Evolutionary conservation across 2,797 vertebrate genomes (phyloP).

Genomic region (Euphonia xanthogaster): DNA sequence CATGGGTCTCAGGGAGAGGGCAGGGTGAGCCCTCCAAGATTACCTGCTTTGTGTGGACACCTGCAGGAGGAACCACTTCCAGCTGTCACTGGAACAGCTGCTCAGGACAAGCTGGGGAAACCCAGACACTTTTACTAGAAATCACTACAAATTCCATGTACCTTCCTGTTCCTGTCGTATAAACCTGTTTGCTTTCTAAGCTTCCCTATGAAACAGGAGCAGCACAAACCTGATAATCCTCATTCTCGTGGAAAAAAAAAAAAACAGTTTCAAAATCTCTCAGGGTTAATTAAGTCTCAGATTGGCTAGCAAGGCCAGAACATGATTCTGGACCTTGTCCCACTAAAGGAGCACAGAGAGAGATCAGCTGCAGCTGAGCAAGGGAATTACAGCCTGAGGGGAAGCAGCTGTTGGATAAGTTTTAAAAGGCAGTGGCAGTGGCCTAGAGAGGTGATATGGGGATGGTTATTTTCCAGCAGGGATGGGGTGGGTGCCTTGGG

Average conservation of each 20-base stretch:
- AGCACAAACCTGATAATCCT: neutral
- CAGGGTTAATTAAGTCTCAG: neutral
- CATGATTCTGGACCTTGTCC: neutral
- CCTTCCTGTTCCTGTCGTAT: neutral
- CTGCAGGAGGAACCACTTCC: neutral
- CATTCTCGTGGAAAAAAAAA: neutral
- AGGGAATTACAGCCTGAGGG: neutral
- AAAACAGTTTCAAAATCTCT: neutral
- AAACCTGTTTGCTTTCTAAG: neutral
- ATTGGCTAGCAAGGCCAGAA: neutral
- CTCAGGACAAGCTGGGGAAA: neutral
- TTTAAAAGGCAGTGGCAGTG: neutral
- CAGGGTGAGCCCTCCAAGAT: neutral
- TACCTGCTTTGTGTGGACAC: neutral
- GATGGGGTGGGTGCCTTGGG: rapidly evolving
- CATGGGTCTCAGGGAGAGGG: neutral
- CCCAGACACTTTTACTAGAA: neutral
- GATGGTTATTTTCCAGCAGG: rapidly evolving
- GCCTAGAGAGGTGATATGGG: rapidly evolving
- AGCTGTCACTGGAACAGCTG: neutral
- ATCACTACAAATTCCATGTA: neutral
- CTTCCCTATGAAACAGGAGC: neutral
- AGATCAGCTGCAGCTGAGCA: neutral
- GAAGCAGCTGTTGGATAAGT: neutral
- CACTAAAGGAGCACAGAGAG: neutral